Conservation (phyloP, 2,797 vertebrate species). For the Ceryle rudis region DNA sequence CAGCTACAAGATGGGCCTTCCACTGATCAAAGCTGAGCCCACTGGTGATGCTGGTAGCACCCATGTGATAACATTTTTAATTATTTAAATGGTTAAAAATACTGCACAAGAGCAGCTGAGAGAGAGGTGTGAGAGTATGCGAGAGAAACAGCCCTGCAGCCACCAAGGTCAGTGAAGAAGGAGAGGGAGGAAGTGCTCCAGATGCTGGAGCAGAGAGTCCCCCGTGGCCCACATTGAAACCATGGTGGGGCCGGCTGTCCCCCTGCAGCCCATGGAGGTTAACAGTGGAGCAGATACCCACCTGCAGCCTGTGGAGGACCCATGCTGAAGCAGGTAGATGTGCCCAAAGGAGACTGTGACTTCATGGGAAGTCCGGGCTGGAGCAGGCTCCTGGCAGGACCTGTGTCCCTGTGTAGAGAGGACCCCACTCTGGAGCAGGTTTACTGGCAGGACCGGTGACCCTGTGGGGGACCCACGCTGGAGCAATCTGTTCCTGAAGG, state of each 20-base stretch:
- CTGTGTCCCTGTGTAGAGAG: neutral
- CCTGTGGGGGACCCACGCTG: no score
- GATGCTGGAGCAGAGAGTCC: neutral
- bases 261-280: neutral
- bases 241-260: neutral
- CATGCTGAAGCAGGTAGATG: neutral
- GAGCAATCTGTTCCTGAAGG: neutral
- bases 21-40: neutral
- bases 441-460: neutral
- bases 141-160: neutral
- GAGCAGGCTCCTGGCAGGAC: neutral
- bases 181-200: neutral
- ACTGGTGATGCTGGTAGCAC: neutral
- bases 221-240: rapidly evolving
- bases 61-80: neutral
- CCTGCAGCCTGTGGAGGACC: neutral
- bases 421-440: neutral
- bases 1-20: neutral
- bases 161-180: neutral
- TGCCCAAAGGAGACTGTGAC: neutral
- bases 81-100: neutral
- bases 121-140: neutral
- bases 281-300: rapidly evolving
- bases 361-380: neutral
- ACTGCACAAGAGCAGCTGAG: neutral